Conservation (phyloP, 1,140 invertebrate genomes). For the Colletes gigas region DNA sequence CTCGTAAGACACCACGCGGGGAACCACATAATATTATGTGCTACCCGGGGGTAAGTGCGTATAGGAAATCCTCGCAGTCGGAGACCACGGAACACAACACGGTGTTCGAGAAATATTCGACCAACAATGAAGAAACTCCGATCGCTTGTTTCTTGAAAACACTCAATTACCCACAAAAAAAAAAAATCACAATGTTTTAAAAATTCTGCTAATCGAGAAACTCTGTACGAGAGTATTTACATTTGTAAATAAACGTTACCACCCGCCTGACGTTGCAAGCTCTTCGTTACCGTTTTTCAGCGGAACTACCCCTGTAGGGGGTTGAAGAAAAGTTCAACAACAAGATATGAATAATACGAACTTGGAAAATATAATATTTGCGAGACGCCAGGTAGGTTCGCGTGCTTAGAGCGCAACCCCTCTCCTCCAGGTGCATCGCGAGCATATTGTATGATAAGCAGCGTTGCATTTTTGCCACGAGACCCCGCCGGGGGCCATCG, state of each 20-base stretch:
- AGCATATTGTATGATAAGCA: conserved; percentile 81
- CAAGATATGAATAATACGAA: too few species aligned
- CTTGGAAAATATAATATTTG: conserved; percentile 3
- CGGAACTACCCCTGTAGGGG: too few species aligned
- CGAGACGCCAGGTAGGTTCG: conserved; percentile 30
- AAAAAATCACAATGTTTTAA: too few species aligned
- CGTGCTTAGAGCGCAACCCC: conserved; percentile 31
- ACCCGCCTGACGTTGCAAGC: too few species aligned
- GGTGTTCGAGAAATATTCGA: not conserved
- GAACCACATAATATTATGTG: conserved; percentile 66
- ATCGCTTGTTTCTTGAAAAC: too few species aligned
- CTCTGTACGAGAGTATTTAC: too few species aligned
- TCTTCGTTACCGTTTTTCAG: too few species aligned
- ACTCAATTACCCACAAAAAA: too few species aligned
- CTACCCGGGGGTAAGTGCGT: conserved; percentile 64
- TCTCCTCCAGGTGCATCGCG: conserved; percentile 62
- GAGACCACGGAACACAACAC: not conserved
- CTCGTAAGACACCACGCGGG: conserved; percentile 30
- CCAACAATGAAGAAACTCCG: too few species aligned
- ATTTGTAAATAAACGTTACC: too few species aligned
- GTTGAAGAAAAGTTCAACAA: too few species aligned
- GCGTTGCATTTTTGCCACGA: conserved; percentile 73
- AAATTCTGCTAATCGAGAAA: too few species aligned
- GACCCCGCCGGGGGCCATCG: conserved; percentile 56
- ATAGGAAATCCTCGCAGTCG: not conserved